Evolutionary conservation across 2,113 vertebrate genomes (phyloP), one percentile per base, ranked within the genome.

Genomic region (Neoarius graeffei): DNA sequence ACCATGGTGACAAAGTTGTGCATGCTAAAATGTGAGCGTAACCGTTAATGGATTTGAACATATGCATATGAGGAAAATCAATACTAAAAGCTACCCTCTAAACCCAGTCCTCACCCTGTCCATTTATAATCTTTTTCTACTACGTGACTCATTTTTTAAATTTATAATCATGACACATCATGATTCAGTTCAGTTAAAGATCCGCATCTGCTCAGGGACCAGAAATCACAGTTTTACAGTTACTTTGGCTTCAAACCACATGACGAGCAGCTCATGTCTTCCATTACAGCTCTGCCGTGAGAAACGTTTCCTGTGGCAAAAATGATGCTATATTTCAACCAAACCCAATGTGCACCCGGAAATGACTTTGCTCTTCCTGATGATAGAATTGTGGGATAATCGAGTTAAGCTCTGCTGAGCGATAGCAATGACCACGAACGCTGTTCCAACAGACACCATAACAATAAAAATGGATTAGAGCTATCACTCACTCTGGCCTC

Each of bases 391-490:
- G 71, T 6, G 35, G 91, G 88, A 86, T 93, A 94, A 95, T 93
- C 91, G 92, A 86, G 88, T 94, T 94, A 93, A 90, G 92, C 90
- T 92, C 90, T 89, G 91, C 90, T 94, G 93, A 95, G 92, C 91
- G 92, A 94, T 94, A 86, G 88, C 92, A 91, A 87, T 86, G 91
- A 91, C 94, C 92, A 85, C 90, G 91, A 90, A 59, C 91, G 42
- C 90, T 92, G 88, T 89, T 83, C 90, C 90, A 56, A 92, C 93
- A 91, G 74, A 90, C 91, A 82, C 92, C 76, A 87, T 89, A 93
- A 93, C 93, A 92, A 94, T 94, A 94, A 94, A 91, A 91, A 89
- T 89, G 93, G 94, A 95, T 95, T 93, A 92, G 91, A 92, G 80
- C 91, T 90, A 94, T 94, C 91, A 80, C 90, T 95, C 93, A 93